These are phyloP conservation scores for Cynopterus brachyotis DNA, from an alignment of 2,113 vertebrate species.

Conservation along the genomic window DNA sequence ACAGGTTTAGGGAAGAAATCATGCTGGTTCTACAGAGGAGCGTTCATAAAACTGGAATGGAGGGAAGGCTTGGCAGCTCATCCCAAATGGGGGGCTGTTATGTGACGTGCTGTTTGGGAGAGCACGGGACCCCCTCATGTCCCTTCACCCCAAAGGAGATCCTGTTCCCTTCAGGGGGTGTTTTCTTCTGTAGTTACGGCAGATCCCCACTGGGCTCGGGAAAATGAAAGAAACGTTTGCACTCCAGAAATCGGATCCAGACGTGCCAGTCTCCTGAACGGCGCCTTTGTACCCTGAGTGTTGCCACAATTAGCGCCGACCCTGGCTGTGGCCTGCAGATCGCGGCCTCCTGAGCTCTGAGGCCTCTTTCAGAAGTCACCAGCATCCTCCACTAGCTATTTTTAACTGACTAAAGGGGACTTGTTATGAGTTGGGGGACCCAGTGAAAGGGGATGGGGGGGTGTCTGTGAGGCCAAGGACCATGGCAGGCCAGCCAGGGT, in stretches of 20 bases:
- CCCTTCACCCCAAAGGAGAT: not conserved
- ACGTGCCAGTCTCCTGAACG: constrained; percentile 44
- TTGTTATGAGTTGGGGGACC: not conserved
- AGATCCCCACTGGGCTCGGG: not conserved
- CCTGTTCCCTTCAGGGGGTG: not conserved
- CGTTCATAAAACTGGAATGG: not conserved
- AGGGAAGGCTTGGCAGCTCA: not conserved
- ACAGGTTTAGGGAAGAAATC: not conserved
- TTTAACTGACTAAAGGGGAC: not conserved
- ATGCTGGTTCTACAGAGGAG: not conserved
- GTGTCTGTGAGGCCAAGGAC: not conserved
- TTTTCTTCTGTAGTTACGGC: constrained; percentile 45
- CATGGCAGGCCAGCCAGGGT: not conserved
- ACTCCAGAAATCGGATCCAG: constrained; percentile 70
- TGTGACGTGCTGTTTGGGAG: not conserved
- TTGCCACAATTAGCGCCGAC: constrained; percentile 63
- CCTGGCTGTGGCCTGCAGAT: constrained; percentile 59
- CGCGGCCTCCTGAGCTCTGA: not conserved
- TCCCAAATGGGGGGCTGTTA: not conserved
- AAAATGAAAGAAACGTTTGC: constrained; percentile 57
- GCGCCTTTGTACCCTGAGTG: constrained; percentile 61
- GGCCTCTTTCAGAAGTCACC: not conserved
- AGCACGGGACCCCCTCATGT: not conserved
- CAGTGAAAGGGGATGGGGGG: not conserved
- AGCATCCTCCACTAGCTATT: not conserved